Evolutionary conservation across 2,888 invertebrate genomes (phyloP).

Genomic region (Acanthosoma haemorrhoidale): DNA sequence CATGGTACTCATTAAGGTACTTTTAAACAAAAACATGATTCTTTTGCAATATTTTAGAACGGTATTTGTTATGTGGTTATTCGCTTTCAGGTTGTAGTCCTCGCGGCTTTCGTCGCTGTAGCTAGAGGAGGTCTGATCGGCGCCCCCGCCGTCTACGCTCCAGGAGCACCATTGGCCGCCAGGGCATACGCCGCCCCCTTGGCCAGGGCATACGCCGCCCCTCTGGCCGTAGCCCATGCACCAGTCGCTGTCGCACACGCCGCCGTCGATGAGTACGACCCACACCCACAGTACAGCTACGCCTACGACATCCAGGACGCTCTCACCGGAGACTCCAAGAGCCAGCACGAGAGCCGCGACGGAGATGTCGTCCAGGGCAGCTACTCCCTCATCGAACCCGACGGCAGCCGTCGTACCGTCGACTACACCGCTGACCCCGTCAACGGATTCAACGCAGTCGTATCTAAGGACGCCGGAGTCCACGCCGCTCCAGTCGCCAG

Average conservation of each 20-base stretch:
- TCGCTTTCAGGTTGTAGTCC: constrained; percentile 11
- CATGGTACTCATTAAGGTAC: constrained; percentile 33
- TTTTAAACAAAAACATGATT: too few relatives aligned
- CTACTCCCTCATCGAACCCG: constrained; percentile 42
- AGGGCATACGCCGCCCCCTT: constrained; percentile 34
- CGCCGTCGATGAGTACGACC: constrained; percentile 41
- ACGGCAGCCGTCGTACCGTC: constrained; percentile 41
- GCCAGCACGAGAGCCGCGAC: constrained; percentile 41
- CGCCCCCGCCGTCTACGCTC: constrained; percentile 35
- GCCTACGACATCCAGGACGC: constrained; percentile 42
- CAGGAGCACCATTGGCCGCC: constrained; percentile 36
- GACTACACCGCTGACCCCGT: constrained; percentile 43
- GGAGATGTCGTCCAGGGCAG: constrained; percentile 42
- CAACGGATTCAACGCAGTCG: constrained; percentile 43
- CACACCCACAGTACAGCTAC: constrained; percentile 42
- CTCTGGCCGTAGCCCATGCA: constrained; percentile 45
- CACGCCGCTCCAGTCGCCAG: constrained; percentile 34
- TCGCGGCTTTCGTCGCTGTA: constrained; percentile 31
- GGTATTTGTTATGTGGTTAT: constrained; percentile 14
- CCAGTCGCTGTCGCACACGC: constrained; percentile 59
- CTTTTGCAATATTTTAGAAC: not conserved
- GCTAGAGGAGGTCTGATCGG: constrained; percentile 39
- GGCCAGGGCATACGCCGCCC: constrained; percentile 33
- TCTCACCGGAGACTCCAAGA: constrained; percentile 42
- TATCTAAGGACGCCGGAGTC: constrained; percentile 40